phyloP scores from a whole-genome alignment of 2,797 vertebrate species.

The Gadopsis marmoratus region DNA sequence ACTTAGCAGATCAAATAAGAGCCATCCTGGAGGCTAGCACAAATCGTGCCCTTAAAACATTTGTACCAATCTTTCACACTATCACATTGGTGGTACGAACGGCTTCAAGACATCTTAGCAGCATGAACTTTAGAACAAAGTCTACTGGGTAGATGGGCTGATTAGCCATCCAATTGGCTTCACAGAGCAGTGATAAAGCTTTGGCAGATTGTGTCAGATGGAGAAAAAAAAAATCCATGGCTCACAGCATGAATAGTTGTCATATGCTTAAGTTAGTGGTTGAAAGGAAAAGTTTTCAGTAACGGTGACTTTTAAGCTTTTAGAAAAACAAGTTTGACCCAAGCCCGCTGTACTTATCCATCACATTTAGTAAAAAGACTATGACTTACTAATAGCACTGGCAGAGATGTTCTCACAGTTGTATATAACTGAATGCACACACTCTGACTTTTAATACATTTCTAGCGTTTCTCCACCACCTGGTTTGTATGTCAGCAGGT shows the following conservation, averaged over 20 bases:
- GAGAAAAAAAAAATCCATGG: conserved; percentile 25
- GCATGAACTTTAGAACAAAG: conserved; percentile 71
- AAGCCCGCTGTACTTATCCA: conserved; percentile 43
- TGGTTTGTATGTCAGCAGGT: conserved; percentile 51
- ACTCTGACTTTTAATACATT: conserved; percentile 43
- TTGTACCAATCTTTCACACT: conserved; percentile 60
- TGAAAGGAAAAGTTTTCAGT: conserved; percentile 62
- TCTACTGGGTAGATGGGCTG: conserved; percentile 62
- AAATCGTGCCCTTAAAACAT: conserved; percentile 65
- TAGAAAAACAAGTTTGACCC: conserved; percentile 58
- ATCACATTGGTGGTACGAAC: conserved; percentile 41
- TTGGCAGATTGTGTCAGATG: conserved; percentile 51
- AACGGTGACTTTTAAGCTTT: conserved; percentile 66
- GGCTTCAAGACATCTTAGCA: conserved; percentile 36
- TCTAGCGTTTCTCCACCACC: conserved; percentile 43
- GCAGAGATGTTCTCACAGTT: conserved; percentile 33
- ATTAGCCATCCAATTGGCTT: conserved; percentile 67
- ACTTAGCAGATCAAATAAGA: conserved; percentile 66
- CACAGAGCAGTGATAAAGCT: conserved; percentile 63
- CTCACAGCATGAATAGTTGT: conserved; percentile 69
- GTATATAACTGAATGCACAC: conserved; percentile 32
- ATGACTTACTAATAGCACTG: conserved; percentile 60
- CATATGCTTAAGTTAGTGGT: conserved; percentile 53
- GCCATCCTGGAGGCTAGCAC: conserved; percentile 46
- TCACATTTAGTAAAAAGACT: conserved; percentile 42